Evolutionary conservation across 2,113 vertebrate genomes (phyloP), one percentile per base, ranked within the genome.

Genomic region (Halcyon malimbica): DNA sequence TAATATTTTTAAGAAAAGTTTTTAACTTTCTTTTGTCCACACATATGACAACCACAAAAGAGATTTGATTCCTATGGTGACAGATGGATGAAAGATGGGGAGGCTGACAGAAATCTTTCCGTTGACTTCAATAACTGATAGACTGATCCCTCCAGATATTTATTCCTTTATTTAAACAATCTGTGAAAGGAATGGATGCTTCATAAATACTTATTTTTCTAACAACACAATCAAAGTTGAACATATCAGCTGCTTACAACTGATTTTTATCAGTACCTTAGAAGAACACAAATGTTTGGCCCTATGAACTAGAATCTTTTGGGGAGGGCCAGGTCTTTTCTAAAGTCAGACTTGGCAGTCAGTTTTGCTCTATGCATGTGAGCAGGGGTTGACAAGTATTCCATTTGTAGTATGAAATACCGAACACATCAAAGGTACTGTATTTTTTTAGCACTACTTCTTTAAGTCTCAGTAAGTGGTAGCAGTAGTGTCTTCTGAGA

Each of bases 241-340:
- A 31, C 12, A 1, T 35, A 50, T 1, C 0, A 1, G 69, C 57
- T 78, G 11, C 37, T 84, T 64, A 73, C 28, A 53, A 41, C 41
- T 83, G 63, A 28, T 90, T 77, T 82, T 59, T 60, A 35, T 88
- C 59, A 86, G 64, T 96, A 93, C 76, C 68, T 88, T 85, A 50
- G 69, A 59, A 50, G 69, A 59, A 44, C 1, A 1, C 5, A 35
- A 25, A 41, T 68, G 62, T 92, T 63, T 83, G 73, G 76, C 59
- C 91, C 35, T 82, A 33, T 93, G 73, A 96, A 60, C 78, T 69
- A 68, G 11, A 56, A 14, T 46, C 35, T 68, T 85, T 80, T 33
- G 46, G 46, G 83, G 92, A 94, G 88, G 89, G 86, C 60, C 68
- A 76, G 17, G 81, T 92, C 23, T 59, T 54, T 64, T 62, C 60